These are phyloP conservation scores for Pomacea canaliculata DNA, from an alignment of 2,888 invertebrate genomes.

Conservation along the genomic window DNA sequence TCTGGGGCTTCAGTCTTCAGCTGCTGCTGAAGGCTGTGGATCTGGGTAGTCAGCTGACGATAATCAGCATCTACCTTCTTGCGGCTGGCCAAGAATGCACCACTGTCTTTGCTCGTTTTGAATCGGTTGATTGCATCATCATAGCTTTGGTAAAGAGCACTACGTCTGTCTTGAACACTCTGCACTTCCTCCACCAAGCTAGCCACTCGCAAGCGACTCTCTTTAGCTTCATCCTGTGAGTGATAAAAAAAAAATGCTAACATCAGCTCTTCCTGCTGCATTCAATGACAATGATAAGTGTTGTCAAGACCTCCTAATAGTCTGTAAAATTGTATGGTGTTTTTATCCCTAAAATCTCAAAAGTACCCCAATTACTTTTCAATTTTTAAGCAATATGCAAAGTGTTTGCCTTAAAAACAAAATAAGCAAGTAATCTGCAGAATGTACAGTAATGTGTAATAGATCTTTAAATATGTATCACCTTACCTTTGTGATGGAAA, in stretches of 20 bases:
- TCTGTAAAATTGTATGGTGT: too few relatives aligned
- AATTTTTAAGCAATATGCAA: too few relatives aligned
- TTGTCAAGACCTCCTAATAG: too few relatives aligned
- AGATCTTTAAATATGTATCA: too few relatives aligned
- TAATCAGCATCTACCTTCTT: slow-evolving; percentile 76
- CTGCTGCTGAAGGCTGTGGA: slow-evolving; percentile 73
- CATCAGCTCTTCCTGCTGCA: background rate
- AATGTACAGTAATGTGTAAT: too few relatives aligned
- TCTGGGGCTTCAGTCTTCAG: slow-evolving; percentile 76
- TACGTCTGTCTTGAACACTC: slow-evolving; percentile 75
- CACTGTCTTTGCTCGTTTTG: slow-evolving; percentile 76
- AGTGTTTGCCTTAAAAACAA: background rate
- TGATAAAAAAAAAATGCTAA: background rate
- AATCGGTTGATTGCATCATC: slow-evolving; percentile 76
- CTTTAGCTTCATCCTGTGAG: slow-evolving; percentile 73
- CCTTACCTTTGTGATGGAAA: slow-evolving; percentile 80
- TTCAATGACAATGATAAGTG: background rate
- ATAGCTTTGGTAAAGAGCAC: slow-evolving; percentile 75
- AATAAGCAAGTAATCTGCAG: background rate
- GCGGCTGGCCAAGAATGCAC: slow-evolving; percentile 69
- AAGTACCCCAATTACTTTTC: too few relatives aligned
- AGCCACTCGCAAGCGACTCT: slow-evolving; percentile 71
- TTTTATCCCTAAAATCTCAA: too few relatives aligned
- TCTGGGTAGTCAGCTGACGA: slow-evolving; percentile 74
- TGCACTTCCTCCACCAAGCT: slow-evolving; percentile 74